phyloP scores from a whole-genome alignment of 2,113 vertebrate species.

The Corythaeola cristata region DNA sequence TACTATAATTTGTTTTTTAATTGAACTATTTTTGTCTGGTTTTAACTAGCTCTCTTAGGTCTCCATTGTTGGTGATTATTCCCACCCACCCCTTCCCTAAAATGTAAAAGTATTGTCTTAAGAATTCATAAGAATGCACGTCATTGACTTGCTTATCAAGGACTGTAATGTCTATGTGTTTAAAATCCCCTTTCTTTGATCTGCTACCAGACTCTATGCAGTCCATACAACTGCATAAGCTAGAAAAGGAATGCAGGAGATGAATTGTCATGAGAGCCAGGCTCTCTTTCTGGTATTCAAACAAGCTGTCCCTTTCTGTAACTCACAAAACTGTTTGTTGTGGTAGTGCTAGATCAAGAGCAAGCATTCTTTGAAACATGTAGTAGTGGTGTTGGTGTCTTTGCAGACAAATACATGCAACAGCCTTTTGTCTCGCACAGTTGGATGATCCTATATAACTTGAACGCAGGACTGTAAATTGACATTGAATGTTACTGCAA shows the following conservation, averaged over 20 bases:
- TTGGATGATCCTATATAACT: too few relatives aligned
- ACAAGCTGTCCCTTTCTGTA: not conserved
- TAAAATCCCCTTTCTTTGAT: not conserved
- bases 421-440: too few relatives aligned
- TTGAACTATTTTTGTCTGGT: not conserved
- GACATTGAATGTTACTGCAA: too few relatives aligned
- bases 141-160: not conserved
- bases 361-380: too few relatives aligned
- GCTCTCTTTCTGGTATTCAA: not conserved
- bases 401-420: too few relatives aligned
- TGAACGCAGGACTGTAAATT: too few relatives aligned
- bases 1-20: not conserved
- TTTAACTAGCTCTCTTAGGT: not conserved
- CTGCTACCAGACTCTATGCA: not conserved
- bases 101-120: not conserved
- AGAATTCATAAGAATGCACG: not conserved
- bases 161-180: not conserved
- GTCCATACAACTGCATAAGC: not conserved
- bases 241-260: not conserved
- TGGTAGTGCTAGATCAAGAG: too few relatives aligned
- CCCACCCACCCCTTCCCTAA: not conserved
- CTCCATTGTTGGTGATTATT: not conserved
- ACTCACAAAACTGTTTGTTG: not conserved
- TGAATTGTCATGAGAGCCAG: not conserved
- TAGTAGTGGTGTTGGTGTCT: too few relatives aligned